phyloP scores from a whole-genome alignment of 2,113 vertebrate species.

The Nothobranchius furzeri region DNA sequence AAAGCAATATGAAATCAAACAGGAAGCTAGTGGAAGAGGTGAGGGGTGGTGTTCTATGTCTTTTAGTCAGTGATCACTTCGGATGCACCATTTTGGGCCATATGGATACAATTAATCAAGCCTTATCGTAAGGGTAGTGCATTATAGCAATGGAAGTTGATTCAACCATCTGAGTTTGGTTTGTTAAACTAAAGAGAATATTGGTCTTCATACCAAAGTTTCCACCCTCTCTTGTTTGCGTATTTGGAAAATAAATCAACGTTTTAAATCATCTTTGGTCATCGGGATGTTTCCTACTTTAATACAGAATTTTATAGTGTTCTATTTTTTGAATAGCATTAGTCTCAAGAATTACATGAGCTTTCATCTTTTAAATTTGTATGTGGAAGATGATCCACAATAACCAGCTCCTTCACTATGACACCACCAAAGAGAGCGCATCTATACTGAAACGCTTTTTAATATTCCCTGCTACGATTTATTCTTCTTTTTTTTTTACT shows the following conservation, averaged over 20 bases:
- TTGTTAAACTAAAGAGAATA: not conserved
- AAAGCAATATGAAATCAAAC: not conserved
- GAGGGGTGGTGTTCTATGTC: not conserved
- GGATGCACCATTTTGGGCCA: not conserved
- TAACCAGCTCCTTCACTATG: not conserved
- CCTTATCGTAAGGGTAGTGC: not conserved
- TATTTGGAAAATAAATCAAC: not conserved
- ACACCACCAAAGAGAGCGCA: not conserved
- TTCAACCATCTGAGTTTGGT: too few species aligned
- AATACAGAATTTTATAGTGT: not conserved
- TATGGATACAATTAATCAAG: not conserved
- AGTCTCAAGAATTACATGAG: not conserved
- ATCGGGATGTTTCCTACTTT: not conserved
- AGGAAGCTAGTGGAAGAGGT: not conserved
- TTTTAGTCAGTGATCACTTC: not conserved
- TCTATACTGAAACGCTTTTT: conserved; percentile 22
- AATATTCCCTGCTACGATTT: conserved; percentile 2
- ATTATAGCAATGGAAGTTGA: too few species aligned
- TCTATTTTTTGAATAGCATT: not conserved
- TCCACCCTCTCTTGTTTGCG: not conserved
- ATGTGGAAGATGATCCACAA: not conserved
- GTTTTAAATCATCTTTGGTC: not conserved
- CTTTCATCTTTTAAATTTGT: not conserved
- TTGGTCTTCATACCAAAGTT: not conserved
- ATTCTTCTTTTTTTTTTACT: not conserved